phyloP scores from a whole-genome alignment of 2,888 invertebrate genomes.

The Stenodera caucasica region DNA sequence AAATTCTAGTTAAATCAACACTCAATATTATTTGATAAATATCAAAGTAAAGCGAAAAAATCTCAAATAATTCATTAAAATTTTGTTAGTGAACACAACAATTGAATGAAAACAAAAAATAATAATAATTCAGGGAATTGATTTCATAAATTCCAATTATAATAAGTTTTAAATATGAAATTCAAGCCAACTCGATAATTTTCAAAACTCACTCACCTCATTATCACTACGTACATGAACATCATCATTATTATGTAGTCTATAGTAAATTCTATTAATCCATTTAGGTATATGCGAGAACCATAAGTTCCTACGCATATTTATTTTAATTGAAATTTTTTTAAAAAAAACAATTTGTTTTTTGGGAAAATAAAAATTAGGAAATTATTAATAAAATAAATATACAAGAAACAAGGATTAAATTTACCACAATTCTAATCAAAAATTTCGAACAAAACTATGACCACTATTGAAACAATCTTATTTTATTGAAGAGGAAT shows the following conservation, averaged over 20 bases:
- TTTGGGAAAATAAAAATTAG: background rate
- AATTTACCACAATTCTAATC: slow-evolving; percentile 1
- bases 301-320: slow-evolving; percentile 4
- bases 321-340: slow-evolving; percentile 1
- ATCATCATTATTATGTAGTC: background rate
- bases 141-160: background rate
- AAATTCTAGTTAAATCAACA: too few species aligned
- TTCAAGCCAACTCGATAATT: slow-evolving; percentile 1
- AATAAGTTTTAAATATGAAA: background rate
- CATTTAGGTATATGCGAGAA: background rate
- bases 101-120: background rate
- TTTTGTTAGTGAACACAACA: background rate
- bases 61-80: background rate
- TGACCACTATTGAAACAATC: background rate
- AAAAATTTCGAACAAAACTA: too few species aligned
- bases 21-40: background rate
- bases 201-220: background rate
- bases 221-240: background rate
- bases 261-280: background rate
- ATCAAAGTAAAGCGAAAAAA: background rate
- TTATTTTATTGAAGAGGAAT: background rate
- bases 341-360: background rate
- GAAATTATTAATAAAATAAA: background rate
- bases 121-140: background rate
- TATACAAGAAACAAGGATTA: background rate